Evolutionary conservation across 1,140 invertebrate species (phyloP), one percentile per base, ranked within the genome.

Genomic region (Ips typographus): DNA sequence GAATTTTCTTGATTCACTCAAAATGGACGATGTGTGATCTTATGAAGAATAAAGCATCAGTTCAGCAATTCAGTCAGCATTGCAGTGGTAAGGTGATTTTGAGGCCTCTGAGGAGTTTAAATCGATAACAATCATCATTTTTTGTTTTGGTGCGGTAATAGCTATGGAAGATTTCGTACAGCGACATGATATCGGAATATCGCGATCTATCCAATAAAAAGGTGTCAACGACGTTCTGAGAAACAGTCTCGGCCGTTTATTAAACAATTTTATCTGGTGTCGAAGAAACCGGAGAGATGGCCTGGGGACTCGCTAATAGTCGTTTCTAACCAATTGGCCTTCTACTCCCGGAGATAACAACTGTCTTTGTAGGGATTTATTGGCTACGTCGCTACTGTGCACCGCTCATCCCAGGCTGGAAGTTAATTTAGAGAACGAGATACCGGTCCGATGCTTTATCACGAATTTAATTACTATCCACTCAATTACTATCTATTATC

Each of bases 311-410:
- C 67, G 74, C 74, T 75, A 75, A 75, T 75, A 73, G 74, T 72
- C 67, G 70, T 74, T 75, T 71, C 74, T 75, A 75, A 75, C 74
- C 74, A 75, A 75, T 75, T 75, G 74, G 74, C 73, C 74, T 74
- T 71, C 68, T 75, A 74, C 71, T 72, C 64, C 57, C 57, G 58
- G 73, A 74, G 72, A 75, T 74, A 74, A 75, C 72, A 68, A 70
- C 71, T 73, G 71, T 75, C 74, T 75, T 74, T 70, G 66, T 40
- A 44, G 68, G 57, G 71, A 75, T 75, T 75, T 75, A 75, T 75
- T 74, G 69, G 68, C 63, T 22, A 22, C 22, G 58, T 70, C 51
- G 74, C 74, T 75, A 75, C 74, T 73, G 74, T 75, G 70, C 67
- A 55, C 69, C 64, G 70, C 61, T 62, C 58, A 59, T 8, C 38